Evolutionary conservation across 2,113 vertebrate species (phyloP).

Genomic region (Dolichotis patagonum): DNA sequence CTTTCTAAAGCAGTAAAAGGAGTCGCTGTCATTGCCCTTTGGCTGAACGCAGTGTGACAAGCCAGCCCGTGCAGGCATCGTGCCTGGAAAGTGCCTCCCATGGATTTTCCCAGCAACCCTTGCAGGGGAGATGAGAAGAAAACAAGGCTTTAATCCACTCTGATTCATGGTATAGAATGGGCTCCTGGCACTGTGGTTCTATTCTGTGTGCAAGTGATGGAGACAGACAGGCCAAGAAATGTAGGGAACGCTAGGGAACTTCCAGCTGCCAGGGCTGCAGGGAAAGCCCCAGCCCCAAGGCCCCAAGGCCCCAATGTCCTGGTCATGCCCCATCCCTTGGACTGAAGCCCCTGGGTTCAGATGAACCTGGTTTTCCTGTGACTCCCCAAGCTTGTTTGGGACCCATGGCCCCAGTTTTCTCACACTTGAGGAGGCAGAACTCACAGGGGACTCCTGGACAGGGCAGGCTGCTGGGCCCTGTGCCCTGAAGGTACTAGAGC

Average conservation of each 20-base stretch:
- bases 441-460: not conserved
- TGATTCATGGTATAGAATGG: slow-evolving; percentile 81
- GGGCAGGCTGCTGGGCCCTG: not conserved
- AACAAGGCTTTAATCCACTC: slow-evolving; percentile 75
- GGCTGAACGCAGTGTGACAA: slow-evolving; percentile 62
- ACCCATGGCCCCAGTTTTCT: slow-evolving; percentile 79
- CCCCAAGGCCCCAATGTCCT: not conserved
- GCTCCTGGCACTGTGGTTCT: slow-evolving; percentile 75
- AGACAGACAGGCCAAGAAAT: slow-evolving; percentile 73
- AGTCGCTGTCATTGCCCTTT: slow-evolving; percentile 9
- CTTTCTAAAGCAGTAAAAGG: slow-evolving; percentile 24
- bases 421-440: slow-evolving; percentile 25
- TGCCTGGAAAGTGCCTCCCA: slow-evolving; percentile 63
- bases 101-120: slow-evolving; percentile 58
- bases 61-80: slow-evolving; percentile 31
- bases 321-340: not conserved
- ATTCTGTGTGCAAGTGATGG: slow-evolving; percentile 56
- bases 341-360: slow-evolving; percentile 30
- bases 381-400: slow-evolving; percentile 26
- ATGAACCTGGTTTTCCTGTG: slow-evolving; percentile 42
- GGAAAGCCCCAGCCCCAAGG: not conserved
- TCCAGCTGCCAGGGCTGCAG: not conserved
- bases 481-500: not conserved
- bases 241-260: slow-evolving; percentile 40
- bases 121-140: slow-evolving; percentile 53